A percentile compares a stretch with the other conserved stretches of the same genome.
phyloP scores from a whole-genome alignment of 2,113 vertebrate genomes.

The Picathartes gymnocephalus region DNA sequence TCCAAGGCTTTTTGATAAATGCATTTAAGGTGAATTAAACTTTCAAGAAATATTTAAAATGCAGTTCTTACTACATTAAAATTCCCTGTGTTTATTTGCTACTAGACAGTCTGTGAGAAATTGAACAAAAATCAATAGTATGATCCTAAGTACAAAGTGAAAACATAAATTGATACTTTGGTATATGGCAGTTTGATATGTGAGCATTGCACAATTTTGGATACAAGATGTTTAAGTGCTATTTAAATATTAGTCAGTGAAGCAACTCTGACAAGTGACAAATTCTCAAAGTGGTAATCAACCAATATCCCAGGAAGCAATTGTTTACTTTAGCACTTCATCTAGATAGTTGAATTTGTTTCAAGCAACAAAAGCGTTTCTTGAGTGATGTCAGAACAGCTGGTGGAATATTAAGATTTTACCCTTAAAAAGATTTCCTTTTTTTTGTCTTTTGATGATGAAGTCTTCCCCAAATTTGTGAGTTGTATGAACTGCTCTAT shows the following conservation, averaged over 20 bases:
- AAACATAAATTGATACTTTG: not conserved
- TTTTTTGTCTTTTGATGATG: too few species aligned
- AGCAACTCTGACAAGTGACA: not conserved
- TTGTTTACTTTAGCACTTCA: not conserved
- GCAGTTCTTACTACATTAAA: not conserved
- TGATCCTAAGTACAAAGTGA: not conserved
- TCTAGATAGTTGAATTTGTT: not conserved
- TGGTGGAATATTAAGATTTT: not conserved
- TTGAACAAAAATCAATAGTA: not conserved
- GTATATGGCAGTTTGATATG: not conserved
- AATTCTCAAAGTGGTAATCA: not conserved
- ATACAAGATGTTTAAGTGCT: not conserved
- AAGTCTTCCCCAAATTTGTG: too few species aligned
- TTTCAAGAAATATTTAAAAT: not conserved
- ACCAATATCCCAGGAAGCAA: not conserved
- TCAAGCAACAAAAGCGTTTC: not conserved
- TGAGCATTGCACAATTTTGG: not conserved
- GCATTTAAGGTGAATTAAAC: not conserved
- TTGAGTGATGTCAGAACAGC: not conserved
- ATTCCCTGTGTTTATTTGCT: not conserved
- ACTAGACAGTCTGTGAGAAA: not conserved
- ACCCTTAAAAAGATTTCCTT: not conserved
- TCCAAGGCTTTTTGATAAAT: not conserved
- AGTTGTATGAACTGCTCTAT: not conserved
- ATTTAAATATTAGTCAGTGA: slow-evolving; percentile 14